Percentiles rank a stretch among this genome's conserved stretches.
phyloP scores from a whole-genome alignment of 1,140 invertebrate species.

The Melitaea cinxia region DNA sequence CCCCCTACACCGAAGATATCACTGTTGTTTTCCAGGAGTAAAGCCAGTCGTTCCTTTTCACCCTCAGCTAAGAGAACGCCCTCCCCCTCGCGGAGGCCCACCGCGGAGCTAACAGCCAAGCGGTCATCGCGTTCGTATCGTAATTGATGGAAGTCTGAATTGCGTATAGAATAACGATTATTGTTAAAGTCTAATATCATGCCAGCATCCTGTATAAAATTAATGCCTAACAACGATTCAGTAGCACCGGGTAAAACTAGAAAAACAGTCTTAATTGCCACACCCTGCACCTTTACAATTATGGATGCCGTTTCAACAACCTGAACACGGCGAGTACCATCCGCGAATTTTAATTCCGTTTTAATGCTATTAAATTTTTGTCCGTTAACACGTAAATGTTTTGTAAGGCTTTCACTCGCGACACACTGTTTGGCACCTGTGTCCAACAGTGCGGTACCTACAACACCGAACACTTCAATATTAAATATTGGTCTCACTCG shows the following conservation, averaged over 20 bases:
- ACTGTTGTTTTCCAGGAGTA: background rate
- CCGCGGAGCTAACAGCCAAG: too few relatives aligned
- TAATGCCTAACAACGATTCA: constrained; percentile 37
- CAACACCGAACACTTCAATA: background rate
- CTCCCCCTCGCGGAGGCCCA: constrained; percentile 14
- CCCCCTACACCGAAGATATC: too few relatives aligned
- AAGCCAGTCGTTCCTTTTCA: background rate
- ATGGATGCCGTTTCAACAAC: constrained; percentile 22
- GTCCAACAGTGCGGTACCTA: constrained; percentile 30
- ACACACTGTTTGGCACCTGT: constrained; percentile 36
- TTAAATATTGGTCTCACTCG: too few relatives aligned
- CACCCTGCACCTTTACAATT: constrained; percentile 24
- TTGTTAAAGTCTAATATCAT: too few relatives aligned
- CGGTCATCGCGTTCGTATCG: background rate
- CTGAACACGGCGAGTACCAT: too few relatives aligned
- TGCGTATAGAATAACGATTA: too few relatives aligned
- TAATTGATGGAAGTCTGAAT: too few relatives aligned
- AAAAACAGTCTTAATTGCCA: constrained; percentile 15
- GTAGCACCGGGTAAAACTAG: constrained; percentile 35
- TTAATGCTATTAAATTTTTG: too few relatives aligned
- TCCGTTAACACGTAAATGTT: constrained; percentile 24
- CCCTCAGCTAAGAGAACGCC: background rate
- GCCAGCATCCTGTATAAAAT: too few relatives aligned
- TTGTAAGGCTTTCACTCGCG: constrained; percentile 29
- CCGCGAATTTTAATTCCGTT: too few relatives aligned